Base-by-base conservation (phyloP, 2,113 vertebrate genomes). In the Carlito syrichta region DNA sequence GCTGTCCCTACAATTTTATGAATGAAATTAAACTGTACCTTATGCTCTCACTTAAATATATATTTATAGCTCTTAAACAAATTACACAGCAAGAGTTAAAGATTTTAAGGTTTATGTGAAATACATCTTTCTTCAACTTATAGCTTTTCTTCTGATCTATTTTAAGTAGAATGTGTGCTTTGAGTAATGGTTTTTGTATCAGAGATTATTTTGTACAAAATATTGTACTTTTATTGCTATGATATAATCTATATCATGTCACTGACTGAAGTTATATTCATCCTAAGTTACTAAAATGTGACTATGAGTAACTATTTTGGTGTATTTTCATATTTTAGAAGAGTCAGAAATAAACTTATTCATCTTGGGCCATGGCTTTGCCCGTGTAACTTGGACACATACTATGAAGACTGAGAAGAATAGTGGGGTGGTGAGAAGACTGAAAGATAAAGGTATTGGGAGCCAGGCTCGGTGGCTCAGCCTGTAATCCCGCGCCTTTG, bases 21-120 rank as follows among this genome's bases (percentile, higher is more conserved):
- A 82, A 25, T 83, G 16, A 45, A 52, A n/a, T n/a, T n/a, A n/a
- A n/a, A n/a, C n/a, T n/a, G n/a, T n/a, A n/a, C n/a, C n/a, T n/a
- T n/a, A n/a, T n/a, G n/a, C n/a, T n/a, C n/a, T n/a, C n/a, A n/a
- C 73, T 95, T 78, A 74, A 88, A 69, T 76, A 62, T 60, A 9
- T 40, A 50, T 35, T 85, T 56, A 13, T 17, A 86, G 43, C 32
- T 91, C 68, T 69, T 35, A 71, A 82, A n/a, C n/a, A n/a, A n/a
- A 69, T 58, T 71, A 78, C 16, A 45, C 16, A 89, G 50, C 25
- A 74, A 93, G 16, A 89, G n/a, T 50, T 19, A 71, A 77, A 52
- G 14, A 77, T 69, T 89, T 87, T 30, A 58, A 43, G 27, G 8
- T 54, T 68, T 83, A 32, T 71, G 38, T 45, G 50, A 81, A 63